Percentiles rank a stretch among this genome's conserved stretches.
Evolutionary conservation across 1,140 invertebrate species (phyloP).

Genomic region (Heliconius nattereri): DNA sequence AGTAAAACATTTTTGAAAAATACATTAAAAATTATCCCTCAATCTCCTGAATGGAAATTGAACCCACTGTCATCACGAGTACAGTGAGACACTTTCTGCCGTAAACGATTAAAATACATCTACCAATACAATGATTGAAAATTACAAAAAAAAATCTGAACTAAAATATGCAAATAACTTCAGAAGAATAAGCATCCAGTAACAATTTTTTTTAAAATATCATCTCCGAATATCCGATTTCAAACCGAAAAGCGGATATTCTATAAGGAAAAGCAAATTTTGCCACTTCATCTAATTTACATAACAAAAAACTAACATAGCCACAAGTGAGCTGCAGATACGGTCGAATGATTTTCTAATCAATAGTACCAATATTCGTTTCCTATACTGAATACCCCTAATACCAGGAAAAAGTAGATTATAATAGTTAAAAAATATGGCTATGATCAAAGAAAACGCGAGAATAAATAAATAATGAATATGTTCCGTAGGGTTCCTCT

Average conservation of each 20-base stretch:
- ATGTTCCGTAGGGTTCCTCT: constrained; percentile 52
- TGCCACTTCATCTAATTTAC: not conserved
- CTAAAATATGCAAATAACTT: no score
- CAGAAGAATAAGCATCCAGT: no score
- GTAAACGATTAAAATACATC: no score
- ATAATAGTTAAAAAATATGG: constrained; percentile 17
- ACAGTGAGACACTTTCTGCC: no score
- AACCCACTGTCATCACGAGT: no score
- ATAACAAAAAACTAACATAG: not conserved
- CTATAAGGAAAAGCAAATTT: not conserved
- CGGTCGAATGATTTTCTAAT: not conserved
- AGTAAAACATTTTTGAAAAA: no score
- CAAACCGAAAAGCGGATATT: not conserved
- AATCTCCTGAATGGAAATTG: no score
- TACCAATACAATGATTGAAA: no score
- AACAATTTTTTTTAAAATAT: not conserved
- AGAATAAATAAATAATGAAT: constrained; percentile 44
- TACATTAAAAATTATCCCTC: no score
- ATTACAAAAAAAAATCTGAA: no score
- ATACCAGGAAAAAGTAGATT: not conserved
- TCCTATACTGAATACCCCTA: not conserved
- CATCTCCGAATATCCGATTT: not conserved
- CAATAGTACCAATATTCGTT: constrained; percentile 1
- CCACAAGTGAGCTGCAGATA: not conserved
- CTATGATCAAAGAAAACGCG: constrained; percentile 30